Evolutionary conservation across 2,888 invertebrate genomes (phyloP), one percentile per base, ranked within the genome.

Genomic region (Lamellibrachia columna): DNA sequence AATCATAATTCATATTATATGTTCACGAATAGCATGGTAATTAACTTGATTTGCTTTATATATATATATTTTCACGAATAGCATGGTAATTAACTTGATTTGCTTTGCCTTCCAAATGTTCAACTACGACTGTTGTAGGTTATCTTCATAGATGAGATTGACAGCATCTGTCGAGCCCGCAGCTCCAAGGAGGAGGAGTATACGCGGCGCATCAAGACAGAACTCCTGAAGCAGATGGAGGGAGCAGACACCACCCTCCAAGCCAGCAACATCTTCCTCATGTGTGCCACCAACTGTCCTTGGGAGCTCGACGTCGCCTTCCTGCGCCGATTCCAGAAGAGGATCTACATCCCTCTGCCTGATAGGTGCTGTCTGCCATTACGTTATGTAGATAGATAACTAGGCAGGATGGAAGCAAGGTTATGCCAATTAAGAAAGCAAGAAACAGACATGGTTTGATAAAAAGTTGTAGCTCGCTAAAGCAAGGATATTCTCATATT

Each of bases 271-370:
- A 95, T 97, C 93, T 96, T 97, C 93, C 95, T 97, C 28, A 95
- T 97, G 53, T 97, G 97, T 94, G 97, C 97, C 28, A 97, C 97
- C 3, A 97, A 97, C 95, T 97, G 97, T 94, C 97, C 97, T 0
- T 97, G 97, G 97, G 97, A 97, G 93, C 95, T 97, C 53, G 97
- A 97, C 94, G 95, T 97, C 0, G 97, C 97, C 1, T 97, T 97
- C 94, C 94, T 97, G 92, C 95, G 97, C 92, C 96, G 97, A 91
- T 97, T 97, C 94, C 97, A 97, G 95, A 97, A 97, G 94, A 96
- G 97, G 22, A 96, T 97, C 55, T 97, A 97, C 95, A 96, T 97
- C 75, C 97, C 97, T 1, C 95, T 97, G 53, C 97, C 97, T 4
- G 96, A 97, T 94, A 96, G 95, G 97, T 97, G 94, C 22, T 3